Conservation (phyloP, 2,113 vertebrate genomes). For the Crotalus helleri region DNA sequence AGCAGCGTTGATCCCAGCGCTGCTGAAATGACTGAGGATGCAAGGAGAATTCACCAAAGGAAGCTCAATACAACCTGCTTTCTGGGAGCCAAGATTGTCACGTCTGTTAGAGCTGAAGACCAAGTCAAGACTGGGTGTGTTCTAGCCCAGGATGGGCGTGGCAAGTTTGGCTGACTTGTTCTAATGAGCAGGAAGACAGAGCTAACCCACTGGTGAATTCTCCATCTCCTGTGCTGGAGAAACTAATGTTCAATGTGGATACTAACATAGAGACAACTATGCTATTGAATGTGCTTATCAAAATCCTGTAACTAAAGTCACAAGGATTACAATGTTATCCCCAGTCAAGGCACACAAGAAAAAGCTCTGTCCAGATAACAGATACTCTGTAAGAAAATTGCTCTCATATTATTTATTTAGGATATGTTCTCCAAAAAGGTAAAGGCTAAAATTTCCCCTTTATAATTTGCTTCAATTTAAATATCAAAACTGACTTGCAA, state of each 20-base stretch:
- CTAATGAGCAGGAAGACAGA: too few species aligned
- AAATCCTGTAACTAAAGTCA: not conserved
- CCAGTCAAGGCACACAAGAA: not conserved
- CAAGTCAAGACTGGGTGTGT: too few species aligned
- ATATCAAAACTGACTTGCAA: not conserved
- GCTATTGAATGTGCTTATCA: not conserved
- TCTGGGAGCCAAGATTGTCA: too few species aligned
- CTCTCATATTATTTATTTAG: not conserved
- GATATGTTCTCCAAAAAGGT: not conserved
- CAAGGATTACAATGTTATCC: not conserved
- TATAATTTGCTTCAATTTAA: not conserved
- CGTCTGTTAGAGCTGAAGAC: too few species aligned
- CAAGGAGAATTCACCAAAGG: too few species aligned
- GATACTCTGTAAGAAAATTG: conserved; percentile 23
- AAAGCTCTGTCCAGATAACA: not conserved
- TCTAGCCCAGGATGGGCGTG: too few species aligned
- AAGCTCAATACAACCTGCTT: too few species aligned
- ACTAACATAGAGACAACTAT: not conserved
- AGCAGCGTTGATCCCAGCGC: too few species aligned
- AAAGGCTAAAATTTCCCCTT: not conserved
- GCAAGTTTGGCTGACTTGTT: too few species aligned
- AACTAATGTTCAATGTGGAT: not conserved
- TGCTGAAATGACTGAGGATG: too few species aligned
- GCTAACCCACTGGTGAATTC: too few species aligned
- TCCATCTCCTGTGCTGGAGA: not conserved